These are phyloP conservation scores for Epinephelus awoara DNA, from an alignment of 2,797 vertebrate species.

Conservation along the genomic window DNA sequence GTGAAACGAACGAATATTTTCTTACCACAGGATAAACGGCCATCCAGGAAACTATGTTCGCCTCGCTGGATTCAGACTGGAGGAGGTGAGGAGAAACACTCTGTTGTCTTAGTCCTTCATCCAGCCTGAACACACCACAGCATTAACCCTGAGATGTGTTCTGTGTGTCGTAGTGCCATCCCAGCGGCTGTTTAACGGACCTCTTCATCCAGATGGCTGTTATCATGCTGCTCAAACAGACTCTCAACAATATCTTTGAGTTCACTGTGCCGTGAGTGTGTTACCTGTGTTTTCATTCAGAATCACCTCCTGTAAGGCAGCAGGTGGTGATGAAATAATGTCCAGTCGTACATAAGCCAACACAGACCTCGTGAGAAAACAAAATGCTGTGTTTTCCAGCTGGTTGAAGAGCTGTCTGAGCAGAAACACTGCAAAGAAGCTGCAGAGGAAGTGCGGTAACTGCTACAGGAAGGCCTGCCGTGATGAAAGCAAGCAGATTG, in stretches of 20 bases:
- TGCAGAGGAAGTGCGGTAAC: conserved; percentile 75
- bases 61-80: conserved; percentile 90
- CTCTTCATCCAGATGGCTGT: conserved; percentile 96
- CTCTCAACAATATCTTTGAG: conserved; percentile 91
- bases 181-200: conserved; percentile 96
- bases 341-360: neutral
- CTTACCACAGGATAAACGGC: conserved; percentile 90
- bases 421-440: conserved; percentile 16
- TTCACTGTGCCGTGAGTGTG: conserved; percentile 90
- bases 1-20: neutral
- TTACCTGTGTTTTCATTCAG: neutral
- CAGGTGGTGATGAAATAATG: neutral
- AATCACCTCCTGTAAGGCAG: neutral
- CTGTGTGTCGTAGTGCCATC: conserved; percentile 89
- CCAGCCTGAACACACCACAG: neutral
- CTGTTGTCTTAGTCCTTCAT: neutral
- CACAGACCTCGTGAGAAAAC: neutral
- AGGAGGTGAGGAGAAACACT: conserved; percentile 87
- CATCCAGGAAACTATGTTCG: conserved; percentile 90
- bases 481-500: conserved; percentile 33
- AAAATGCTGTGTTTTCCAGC: conserved; percentile 66
- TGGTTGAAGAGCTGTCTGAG: conserved; percentile 75
- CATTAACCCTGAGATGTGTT: neutral
- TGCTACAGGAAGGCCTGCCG: conserved; percentile 76
- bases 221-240: conserved; percentile 95